A percentile compares a stretch with the other conserved stretches of the same genome.
Conservation (phyloP, 2,113 vertebrate species). For the Zosterops lateralis region DNA sequence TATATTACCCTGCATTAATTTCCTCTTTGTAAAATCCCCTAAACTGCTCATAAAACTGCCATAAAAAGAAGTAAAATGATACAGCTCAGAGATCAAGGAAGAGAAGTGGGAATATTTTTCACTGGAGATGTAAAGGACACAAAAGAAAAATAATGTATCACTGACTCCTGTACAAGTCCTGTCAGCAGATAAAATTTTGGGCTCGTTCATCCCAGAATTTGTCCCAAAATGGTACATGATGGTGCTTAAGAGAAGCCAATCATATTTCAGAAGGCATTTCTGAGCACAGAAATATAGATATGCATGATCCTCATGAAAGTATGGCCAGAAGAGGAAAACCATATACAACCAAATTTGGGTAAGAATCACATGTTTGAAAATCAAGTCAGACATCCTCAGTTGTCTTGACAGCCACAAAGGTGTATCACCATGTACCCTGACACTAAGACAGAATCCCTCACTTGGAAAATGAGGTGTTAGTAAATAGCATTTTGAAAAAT, state of each 20-base stretch:
- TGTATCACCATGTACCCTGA: background rate
- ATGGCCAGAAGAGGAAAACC: background rate
- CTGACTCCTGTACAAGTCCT: background rate
- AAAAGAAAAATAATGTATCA: background rate
- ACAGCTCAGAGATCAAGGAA: background rate
- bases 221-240: background rate
- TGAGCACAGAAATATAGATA: background rate
- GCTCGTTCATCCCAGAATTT: background rate
- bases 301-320: background rate
- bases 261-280: background rate
- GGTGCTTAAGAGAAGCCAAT: background rate
- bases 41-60: background rate
- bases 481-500: background rate
- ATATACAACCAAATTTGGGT: background rate
- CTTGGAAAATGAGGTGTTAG: background rate
- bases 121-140: background rate
- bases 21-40: constrained; percentile 14
- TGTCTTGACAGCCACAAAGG: background rate
- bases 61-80: constrained; percentile 38
- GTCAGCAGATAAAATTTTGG: background rate
- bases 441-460: background rate
- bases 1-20: constrained; percentile 25
- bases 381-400: background rate
- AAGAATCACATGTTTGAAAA: background rate
- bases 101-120: background rate